Base-by-base conservation (phyloP, 2,797 vertebrate genomes). In the Acrossocheilus fasciatus region DNA sequence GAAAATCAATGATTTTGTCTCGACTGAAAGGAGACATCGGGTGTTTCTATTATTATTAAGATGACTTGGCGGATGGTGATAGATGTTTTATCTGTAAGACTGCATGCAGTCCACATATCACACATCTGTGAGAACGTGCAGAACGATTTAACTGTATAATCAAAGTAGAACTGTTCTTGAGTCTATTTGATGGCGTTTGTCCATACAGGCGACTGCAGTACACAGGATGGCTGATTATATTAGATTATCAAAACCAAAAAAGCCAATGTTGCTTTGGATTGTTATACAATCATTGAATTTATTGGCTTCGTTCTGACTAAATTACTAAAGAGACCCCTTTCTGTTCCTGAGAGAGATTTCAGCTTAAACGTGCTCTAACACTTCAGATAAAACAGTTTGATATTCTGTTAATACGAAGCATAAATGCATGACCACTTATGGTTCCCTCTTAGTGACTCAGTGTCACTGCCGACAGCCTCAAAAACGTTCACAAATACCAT, bases 1-100 rank as follows among this genome's bases (percentile, higher is more conserved):
- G 50, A 57, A 14, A 73, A 79, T 70, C 66, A 41, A 85, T 85
- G 83, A 79, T 45, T 79, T n/a, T 70, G 64, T 79, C 64, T 79
- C 6, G 5, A 50, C 20, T 45, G 50, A 79, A 59, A 62, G 26
- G n/a, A 70, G 50, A 79, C 18, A 39, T 34, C 12, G 26, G 12
- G 62, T 3, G 34, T 79, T 79, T 26, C 83, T 23, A 10, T 68
- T 15, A 84, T 79, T 76, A 69, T 69, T 62, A 12, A 14, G 50
- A 73, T 41, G 68, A 57, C 36, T 73, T 82, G 50, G 47, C 1
- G 36, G 36, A 57, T 57, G 68, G 36, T 57, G 39, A 82, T 73
- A 68, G 17, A 72, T 73, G 23, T 41, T 52, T 68, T 81, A 50
- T 69, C 43, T 36, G 20, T 69, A 69, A 23, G 79, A 68, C 43